Evolutionary conservation across 2,888 invertebrate genomes (phyloP).

Genomic region (Andrena minutula): DNA sequence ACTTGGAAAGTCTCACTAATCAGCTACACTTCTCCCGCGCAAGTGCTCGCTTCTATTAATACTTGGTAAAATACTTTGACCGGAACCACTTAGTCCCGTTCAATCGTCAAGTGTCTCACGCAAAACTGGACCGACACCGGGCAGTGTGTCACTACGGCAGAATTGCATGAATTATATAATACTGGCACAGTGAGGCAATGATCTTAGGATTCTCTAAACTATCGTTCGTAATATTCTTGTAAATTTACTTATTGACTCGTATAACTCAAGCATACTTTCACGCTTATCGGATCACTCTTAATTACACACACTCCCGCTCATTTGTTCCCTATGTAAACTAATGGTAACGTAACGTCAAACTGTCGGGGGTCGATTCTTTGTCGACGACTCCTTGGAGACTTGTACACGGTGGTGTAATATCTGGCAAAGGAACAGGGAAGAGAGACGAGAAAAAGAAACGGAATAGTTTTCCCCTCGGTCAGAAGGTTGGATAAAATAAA

Average conservation of each 20-base stretch:
- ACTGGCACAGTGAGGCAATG: slow-evolving; percentile 83
- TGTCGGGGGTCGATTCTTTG: slow-evolving; percentile 55
- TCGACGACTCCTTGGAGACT: slow-evolving; percentile 23
- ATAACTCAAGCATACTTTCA: slow-evolving; percentile 39
- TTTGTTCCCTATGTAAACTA: slow-evolving; percentile 59
- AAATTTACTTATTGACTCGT: slow-evolving; percentile 60
- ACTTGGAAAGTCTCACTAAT: neutral
- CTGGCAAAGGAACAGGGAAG: neutral
- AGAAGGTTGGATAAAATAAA: neutral
- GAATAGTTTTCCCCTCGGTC: neutral
- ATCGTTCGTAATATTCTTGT: slow-evolving; percentile 53
- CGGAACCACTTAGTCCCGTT: slow-evolving; percentile 25
- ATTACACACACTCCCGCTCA: slow-evolving; percentile 9
- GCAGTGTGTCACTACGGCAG: slow-evolving; percentile 84
- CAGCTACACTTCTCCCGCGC: neutral
- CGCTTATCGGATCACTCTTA: slow-evolving; percentile 25
- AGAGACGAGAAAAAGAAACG: neutral
- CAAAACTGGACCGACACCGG: slow-evolving; percentile 82
- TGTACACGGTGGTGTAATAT: neutral
- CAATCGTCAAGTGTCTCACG: slow-evolving; percentile 67
- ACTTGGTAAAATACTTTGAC: slow-evolving; percentile 24
- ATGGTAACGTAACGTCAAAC: slow-evolving; percentile 60
- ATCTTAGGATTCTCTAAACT: slow-evolving; percentile 80
- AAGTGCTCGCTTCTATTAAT: slow-evolving; percentile 11
- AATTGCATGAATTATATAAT: slow-evolving; percentile 77